phyloP scores from a whole-genome alignment of 64 coral and sea anemone genomes.

The Porites australiensis region DNA sequence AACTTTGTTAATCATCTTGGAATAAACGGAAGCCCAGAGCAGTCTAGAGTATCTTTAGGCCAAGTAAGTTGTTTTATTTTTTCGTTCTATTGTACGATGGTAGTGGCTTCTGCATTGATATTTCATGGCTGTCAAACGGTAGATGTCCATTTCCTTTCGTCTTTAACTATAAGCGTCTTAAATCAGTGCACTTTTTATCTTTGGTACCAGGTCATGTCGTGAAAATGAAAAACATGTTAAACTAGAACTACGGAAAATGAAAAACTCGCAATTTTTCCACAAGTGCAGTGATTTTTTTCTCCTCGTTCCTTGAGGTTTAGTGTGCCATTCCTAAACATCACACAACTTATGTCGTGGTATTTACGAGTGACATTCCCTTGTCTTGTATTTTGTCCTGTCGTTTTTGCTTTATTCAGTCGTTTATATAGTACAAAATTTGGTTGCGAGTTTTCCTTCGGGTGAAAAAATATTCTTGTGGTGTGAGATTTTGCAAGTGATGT shows the following conservation, averaged over 20 bases:
- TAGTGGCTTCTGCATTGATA: slow-evolving; percentile 49
- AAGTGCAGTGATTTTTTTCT: slow-evolving; percentile 44
- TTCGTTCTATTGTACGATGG: neutral
- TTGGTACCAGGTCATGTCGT: neutral
- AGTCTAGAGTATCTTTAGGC: slow-evolving; percentile 67
- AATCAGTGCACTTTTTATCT: neutral
- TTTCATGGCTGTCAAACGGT: slow-evolving; percentile 45
- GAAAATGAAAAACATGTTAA: neutral
- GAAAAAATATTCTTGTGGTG: neutral
- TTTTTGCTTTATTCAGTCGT: neutral
- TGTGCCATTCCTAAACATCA: slow-evolving; percentile 57
- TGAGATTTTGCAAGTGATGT: neutral
- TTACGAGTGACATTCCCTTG: slow-evolving; percentile 19
- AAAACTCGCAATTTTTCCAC: slow-evolving; percentile 1
- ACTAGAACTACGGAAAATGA: slow-evolving; percentile 21
- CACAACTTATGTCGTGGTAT: slow-evolving; percentile 41
- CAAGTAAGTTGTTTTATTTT: slow-evolving; percentile 71
- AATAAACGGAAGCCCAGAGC: slow-evolving; percentile 81
- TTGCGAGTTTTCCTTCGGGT: neutral
- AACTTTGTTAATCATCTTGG: slow-evolving; percentile 74
- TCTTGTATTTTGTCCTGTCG: neutral
- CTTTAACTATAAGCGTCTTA: neutral
- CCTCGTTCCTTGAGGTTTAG: neutral
- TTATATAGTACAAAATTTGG: neutral
- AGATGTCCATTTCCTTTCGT: slow-evolving; percentile 22